These are phyloP conservation scores for Rattus norvegicus DNA, from an alignment of 2,113 vertebrate species.

Conservation along the genomic window DNA sequence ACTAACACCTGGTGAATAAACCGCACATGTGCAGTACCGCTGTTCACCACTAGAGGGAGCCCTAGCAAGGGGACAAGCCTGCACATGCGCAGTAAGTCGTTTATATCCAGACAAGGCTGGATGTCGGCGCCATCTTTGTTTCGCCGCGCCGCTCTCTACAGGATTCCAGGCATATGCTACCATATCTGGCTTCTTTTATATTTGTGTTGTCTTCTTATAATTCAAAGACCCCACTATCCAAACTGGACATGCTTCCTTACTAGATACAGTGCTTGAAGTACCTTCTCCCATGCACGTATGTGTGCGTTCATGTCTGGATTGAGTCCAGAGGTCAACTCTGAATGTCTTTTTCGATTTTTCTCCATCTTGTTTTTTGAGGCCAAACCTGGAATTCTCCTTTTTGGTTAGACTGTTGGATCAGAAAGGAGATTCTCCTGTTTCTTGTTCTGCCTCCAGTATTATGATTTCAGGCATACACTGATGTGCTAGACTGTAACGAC, in stretches of 20 bases:
- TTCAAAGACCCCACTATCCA: background rate
- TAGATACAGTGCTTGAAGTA: background rate
- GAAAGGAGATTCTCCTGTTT: background rate
- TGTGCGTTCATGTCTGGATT: background rate
- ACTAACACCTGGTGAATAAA: too few relatives aligned
- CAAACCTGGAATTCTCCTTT: background rate
- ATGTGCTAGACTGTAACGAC: background rate
- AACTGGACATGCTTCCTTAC: background rate
- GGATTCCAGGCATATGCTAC: background rate
- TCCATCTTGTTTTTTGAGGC: background rate
- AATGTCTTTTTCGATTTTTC: background rate
- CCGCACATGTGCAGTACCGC: too few relatives aligned
- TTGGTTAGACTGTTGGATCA: background rate
- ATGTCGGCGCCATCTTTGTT: too few relatives aligned
- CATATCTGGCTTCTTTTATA: background rate
- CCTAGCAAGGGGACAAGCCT: too few relatives aligned
- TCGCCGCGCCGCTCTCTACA: too few relatives aligned
- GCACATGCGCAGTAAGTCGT: too few relatives aligned
- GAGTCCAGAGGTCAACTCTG: background rate
- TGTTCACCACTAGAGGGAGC: too few relatives aligned
- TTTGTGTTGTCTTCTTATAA: constrained; percentile 5
- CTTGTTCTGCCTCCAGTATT: background rate
- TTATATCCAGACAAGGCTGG: too few relatives aligned
- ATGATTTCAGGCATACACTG: background rate
- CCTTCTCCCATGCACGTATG: background rate